These are phyloP conservation scores for Drosophila limbata DNA, from an alignment of 2,888 invertebrate species.

Conservation along the genomic window DNA sequence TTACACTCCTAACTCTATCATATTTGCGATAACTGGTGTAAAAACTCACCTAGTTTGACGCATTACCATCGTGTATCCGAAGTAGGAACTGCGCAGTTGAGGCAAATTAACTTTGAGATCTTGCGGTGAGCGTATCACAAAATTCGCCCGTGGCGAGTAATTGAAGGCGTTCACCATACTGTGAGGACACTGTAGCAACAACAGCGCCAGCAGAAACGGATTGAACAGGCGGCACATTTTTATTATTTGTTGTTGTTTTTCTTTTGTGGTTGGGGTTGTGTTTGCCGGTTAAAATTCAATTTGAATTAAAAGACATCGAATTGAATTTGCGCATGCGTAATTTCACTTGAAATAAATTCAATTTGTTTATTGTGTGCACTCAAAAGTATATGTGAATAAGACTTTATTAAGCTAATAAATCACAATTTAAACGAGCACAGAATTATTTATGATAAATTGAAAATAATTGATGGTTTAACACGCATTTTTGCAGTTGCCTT, in stretches of 20 bases:
- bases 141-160: constrained; percentile 81
- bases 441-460: constrained; percentile 52
- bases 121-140: constrained; percentile 72
- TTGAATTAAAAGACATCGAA: constrained; percentile 55
- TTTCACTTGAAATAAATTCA: constrained; percentile 54
- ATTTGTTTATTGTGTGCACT: constrained; percentile 37
- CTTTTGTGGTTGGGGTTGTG: constrained; percentile 4
- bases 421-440: constrained; percentile 59
- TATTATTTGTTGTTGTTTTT: constrained; percentile 6
- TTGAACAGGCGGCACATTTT: constrained; percentile 34
- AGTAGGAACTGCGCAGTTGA: constrained; percentile 83
- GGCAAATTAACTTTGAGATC: constrained; percentile 68
- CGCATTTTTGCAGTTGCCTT: constrained; percentile 19
- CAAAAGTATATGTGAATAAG: constrained; percentile 4
- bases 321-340: constrained; percentile 61
- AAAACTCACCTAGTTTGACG: constrained; percentile 81
- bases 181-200: constrained; percentile 23
- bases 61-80: constrained; percentile 82
- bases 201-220: background rate
- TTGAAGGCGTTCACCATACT: constrained; percentile 72
- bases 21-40: too few relatives aligned
- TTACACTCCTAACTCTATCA: too few relatives aligned
- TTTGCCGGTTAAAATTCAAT: constrained; percentile 34
- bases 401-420: constrained; percentile 63
- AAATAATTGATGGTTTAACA: constrained; percentile 59